Evolutionary conservation across 2,888 invertebrate genomes (phyloP).

Genomic region (Gymnocheta viridis): DNA sequence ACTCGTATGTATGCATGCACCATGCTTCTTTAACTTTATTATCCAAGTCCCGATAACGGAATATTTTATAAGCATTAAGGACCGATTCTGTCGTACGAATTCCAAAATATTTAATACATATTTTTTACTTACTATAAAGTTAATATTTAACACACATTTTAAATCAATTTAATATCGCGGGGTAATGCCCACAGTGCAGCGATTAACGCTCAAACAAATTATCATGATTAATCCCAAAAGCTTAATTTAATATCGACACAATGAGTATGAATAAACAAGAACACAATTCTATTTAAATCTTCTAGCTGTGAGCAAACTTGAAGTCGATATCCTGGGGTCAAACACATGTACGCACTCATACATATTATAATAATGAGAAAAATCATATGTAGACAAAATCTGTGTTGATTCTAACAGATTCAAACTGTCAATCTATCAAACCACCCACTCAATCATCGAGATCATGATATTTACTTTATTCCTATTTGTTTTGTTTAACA

Average conservation of each 20-base stretch:
- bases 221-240: constrained; percentile 65
- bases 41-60: no score
- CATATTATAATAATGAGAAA: constrained; percentile 32
- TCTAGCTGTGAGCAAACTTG: constrained; percentile 45
- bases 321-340: constrained; percentile 71
- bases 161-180: background rate
- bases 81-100: no score
- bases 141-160: no score
- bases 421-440: constrained; percentile 79
- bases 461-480: constrained; percentile 33
- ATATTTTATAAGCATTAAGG: no score
- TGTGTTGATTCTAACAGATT: constrained; percentile 78
- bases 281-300: constrained; percentile 23
- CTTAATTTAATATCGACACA: constrained; percentile 57
- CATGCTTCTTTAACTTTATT: no score
- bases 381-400: constrained; percentile 47
- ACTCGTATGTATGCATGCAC: no score
- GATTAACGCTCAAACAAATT: constrained; percentile 53
- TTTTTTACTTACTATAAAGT: no score
- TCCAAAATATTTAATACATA: no score
- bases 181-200: no score
- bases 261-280: constrained; percentile 22
- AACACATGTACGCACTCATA: constrained; percentile 29
- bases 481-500: background rate
- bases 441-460: constrained; percentile 72